phyloP scores from a whole-genome alignment of 1,140 invertebrate genomes.

The Apolygus lucorum region DNA sequence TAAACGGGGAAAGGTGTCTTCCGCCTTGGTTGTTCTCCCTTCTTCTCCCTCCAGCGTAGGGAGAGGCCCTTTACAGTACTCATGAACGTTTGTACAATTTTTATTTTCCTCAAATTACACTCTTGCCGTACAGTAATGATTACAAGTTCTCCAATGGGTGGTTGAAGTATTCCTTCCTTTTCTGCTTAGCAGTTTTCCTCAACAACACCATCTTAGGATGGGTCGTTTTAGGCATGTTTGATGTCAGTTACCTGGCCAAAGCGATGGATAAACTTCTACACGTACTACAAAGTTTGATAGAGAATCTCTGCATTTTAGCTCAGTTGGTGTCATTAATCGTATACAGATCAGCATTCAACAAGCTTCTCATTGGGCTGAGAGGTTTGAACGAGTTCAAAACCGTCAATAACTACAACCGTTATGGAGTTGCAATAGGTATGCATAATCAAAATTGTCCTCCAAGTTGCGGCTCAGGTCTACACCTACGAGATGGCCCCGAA shows the following conservation, averaged over 20 bases:
- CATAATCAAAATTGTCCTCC: background rate
- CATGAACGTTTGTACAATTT: too few species aligned
- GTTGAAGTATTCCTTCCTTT: slow-evolving; percentile 5
- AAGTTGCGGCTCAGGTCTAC: background rate
- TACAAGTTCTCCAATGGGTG: background rate
- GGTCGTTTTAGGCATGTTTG: background rate
- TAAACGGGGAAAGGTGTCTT: too few species aligned
- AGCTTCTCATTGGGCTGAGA: background rate
- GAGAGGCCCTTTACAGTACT: too few species aligned
- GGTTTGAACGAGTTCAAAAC: background rate
- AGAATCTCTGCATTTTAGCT: background rate
- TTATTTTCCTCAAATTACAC: too few species aligned
- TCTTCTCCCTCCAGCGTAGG: too few species aligned
- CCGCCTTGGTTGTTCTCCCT: too few species aligned
- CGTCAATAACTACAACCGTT: background rate
- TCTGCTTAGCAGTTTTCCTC: background rate
- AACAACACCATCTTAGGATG: background rate
- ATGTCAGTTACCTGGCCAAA: background rate
- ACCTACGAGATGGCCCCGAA: background rate
- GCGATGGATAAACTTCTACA: background rate
- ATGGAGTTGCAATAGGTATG: slow-evolving; percentile 6
- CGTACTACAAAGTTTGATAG: background rate
- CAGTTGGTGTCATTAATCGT: slow-evolving; percentile 1
- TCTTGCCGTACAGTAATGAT: slow-evolving; percentile 3
- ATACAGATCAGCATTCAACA: background rate